These are phyloP conservation scores for Pangasianodon hypophthalmus DNA, from an alignment of 2,113 vertebrate species.

Conservation along the genomic window DNA sequence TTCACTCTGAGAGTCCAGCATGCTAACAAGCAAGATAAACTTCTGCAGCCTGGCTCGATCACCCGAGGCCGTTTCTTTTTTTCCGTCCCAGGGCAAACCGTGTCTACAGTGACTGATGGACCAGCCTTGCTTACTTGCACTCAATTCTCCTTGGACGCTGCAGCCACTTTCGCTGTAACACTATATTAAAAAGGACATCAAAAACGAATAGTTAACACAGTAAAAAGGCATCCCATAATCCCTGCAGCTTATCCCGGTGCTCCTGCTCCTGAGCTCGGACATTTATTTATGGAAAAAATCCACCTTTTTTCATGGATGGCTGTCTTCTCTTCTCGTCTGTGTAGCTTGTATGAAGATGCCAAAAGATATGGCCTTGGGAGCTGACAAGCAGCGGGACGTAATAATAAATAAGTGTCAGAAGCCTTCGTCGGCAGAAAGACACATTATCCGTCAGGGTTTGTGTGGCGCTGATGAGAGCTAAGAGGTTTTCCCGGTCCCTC, in stretches of 20 bases:
- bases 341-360: neutral
- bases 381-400: conserved; percentile 13
- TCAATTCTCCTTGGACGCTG: neutral
- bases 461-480: conserved; percentile 34
- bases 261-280: neutral
- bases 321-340: neutral
- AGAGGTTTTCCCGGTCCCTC: conserved; percentile 36
- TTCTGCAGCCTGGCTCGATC: neutral
- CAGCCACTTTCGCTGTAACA: neutral
- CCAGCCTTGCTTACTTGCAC: neutral
- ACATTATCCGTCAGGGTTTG: conserved; percentile 42
- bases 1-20: neutral
- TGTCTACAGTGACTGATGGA: conserved; percentile 6
- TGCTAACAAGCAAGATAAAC: conserved; percentile 5
- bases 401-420: conserved; percentile 46
- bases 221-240: neutral
- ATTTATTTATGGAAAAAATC: neutral
- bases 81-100: neutral
- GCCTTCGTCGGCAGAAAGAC: conserved; percentile 36
- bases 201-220: neutral
- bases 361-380: neutral
- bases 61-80: neutral
- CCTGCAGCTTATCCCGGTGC: neutral
- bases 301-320: neutral
- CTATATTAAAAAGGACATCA: neutral